Evolutionary conservation across 2,113 vertebrate genomes (phyloP), one percentile per base, ranked within the genome.

Genomic region (Nematolebias whitei): DNA sequence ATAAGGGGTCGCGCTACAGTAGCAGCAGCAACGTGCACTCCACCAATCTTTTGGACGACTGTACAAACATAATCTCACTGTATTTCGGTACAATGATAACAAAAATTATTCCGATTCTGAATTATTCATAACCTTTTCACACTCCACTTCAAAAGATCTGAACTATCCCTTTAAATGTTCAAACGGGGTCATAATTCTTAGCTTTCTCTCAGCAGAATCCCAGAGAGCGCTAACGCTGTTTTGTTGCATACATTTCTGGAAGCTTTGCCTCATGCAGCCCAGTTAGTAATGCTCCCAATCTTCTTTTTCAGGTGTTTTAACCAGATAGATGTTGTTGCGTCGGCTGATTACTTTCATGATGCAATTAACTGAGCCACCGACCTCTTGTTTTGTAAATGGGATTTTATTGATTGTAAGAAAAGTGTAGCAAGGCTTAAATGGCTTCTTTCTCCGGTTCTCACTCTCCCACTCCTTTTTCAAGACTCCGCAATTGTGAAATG

Each of bases 371-470:
- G 57, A 83, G 85, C 73, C 80, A 89, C 85, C 85, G 71, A 85
- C 90, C 82, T 77, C 86, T 85, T 85, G 86, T 87, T 90, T 92
- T 85, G 85, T 83, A 93, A 95, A 94, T 90, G 85, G 87, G 76
- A 67, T 90, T 74, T 74, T 92, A 95, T 94, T 91, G 94, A 95
- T 89, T 92, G 87, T 79, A 79, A 88, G 91, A 79, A 89, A 91
- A 59, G 83, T 78, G 84, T 68, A 83, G 87, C 86, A 82, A 81
- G 85, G 91, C 90, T 78, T 85, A 92, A 87, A 91, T 89, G 85
- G 75, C 50, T 86, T 91, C 80, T 85, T 86, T 84, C 72, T 88
- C 86, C 22, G 22, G 90, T 90, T 89, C 83, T 87, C 82, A 72
- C 85, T 82, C 83, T 89, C 32, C 32, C 89, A 47, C 85, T 88